Conservation (phyloP, 2,113 vertebrate species). For the Ammodramus savannarum region DNA sequence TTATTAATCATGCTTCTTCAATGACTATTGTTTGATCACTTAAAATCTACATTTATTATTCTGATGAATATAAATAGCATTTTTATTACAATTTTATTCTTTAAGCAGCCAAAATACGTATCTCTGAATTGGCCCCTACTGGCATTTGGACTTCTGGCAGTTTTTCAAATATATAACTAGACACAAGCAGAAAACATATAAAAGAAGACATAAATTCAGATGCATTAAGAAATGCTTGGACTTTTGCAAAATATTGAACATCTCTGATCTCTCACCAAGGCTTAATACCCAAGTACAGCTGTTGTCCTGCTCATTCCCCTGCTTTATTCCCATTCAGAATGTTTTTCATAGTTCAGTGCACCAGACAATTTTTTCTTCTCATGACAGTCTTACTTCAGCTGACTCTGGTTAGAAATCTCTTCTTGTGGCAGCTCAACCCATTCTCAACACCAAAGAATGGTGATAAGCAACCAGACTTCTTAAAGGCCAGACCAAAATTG, state of each 20-base stretch:
- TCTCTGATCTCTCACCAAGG: background rate
- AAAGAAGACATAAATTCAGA: background rate
- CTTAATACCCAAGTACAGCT: background rate
- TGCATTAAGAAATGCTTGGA: background rate
- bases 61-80: background rate
- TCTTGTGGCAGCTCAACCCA: background rate
- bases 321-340: background rate
- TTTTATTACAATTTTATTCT: background rate
- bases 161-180: background rate
- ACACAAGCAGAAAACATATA: background rate
- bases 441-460: background rate
- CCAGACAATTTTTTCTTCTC: background rate
- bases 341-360: background rate
- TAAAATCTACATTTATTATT: background rate
- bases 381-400: background rate
- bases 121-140: background rate
- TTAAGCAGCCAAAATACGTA: background rate
- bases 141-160: background rate
- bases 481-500: background rate
- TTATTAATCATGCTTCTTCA: slow-evolving; percentile 19
- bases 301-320: background rate
- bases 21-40: background rate
- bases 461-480: background rate
- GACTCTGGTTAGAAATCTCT: background rate
- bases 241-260: background rate